Conservation (phyloP, 2,888 invertebrate species). For the Agrotis clavis region DNA sequence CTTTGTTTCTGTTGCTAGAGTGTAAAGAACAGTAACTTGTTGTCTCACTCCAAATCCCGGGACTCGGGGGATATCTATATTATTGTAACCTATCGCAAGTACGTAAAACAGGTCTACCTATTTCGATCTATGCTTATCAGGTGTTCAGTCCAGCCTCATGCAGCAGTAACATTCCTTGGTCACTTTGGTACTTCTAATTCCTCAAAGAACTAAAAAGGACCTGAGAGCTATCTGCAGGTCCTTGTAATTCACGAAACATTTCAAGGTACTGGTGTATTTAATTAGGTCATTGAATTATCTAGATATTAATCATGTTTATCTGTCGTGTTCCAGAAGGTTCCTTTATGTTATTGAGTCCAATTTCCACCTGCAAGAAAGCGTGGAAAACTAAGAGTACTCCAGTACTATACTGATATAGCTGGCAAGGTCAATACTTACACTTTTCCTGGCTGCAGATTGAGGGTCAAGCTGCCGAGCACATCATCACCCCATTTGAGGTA, state of each 20-base stretch:
- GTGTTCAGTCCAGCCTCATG: not conserved
- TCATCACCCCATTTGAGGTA: slow-evolving; percentile 97
- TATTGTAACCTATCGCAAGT: no score
- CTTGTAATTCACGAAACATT: no score
- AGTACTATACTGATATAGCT: not conserved
- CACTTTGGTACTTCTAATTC: not conserved
- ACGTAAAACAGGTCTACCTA: no score
- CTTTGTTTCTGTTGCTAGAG: no score
- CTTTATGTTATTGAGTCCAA: not conserved
- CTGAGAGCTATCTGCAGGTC: no score
- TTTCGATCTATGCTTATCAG: no score
- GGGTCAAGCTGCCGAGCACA: slow-evolving; percentile 96
- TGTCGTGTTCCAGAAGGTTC: not conserved
- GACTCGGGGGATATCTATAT: no score
- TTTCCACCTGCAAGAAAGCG: not conserved
- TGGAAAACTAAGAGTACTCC: not conserved
- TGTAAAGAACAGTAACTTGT: no score
- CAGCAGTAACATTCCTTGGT: not conserved
- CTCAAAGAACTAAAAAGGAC: not conserved
- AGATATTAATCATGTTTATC: not conserved
- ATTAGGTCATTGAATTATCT: no score
- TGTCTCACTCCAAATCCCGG: no score
- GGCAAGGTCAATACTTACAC: slow-evolving; percentile 85
- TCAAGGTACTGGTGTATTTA: no score
- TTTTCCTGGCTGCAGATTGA: slow-evolving; percentile 94